Conservation (phyloP, 2,888 invertebrate genomes). For the Rugalucina vietnamica region DNA sequence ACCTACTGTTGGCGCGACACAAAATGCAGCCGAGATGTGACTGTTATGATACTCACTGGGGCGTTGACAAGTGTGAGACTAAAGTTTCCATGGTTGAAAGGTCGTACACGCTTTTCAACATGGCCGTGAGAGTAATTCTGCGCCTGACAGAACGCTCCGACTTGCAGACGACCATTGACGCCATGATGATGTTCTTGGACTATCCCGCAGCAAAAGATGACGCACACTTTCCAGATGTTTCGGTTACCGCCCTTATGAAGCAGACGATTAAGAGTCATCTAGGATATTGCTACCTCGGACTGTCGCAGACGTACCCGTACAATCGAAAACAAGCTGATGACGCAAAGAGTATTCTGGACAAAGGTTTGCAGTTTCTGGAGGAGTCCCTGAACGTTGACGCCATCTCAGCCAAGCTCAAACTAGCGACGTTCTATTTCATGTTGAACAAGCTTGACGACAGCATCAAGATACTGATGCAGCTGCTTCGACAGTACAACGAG, state of each 20-base stretch:
- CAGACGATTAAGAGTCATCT: conserved; percentile 53
- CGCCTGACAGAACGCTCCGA: conserved; percentile 58
- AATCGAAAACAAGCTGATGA: conserved; percentile 39
- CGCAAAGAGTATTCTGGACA: conserved; percentile 38
- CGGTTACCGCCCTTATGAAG: conserved; percentile 50
- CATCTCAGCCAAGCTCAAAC: conserved; percentile 54
- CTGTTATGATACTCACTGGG: conserved; percentile 61
- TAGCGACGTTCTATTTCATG: conserved; percentile 60
- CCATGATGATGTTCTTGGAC: conserved; percentile 56
- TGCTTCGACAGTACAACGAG: conserved; percentile 54
- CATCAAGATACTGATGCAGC: conserved; percentile 59
- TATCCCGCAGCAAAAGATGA: conserved; percentile 57
- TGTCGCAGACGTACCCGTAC: conserved; percentile 55
- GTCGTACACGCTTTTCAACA: conserved; percentile 55
- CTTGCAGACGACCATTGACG: conserved; percentile 50
- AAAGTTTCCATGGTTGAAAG: conserved; percentile 56
- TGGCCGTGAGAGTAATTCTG: conserved; percentile 48
- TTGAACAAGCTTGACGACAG: conserved; percentile 54
- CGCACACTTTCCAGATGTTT: conserved; percentile 58
- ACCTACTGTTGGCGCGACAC: conserved; percentile 48
- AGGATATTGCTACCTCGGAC: conserved; percentile 44
- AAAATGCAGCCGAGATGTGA: conserved; percentile 45
- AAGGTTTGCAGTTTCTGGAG: conserved; percentile 44
- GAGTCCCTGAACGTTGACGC: conserved; percentile 51
- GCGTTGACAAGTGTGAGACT: conserved; percentile 48